Base-by-base conservation (phyloP, 2,113 vertebrate species). In the Rallus limicola region DNA sequence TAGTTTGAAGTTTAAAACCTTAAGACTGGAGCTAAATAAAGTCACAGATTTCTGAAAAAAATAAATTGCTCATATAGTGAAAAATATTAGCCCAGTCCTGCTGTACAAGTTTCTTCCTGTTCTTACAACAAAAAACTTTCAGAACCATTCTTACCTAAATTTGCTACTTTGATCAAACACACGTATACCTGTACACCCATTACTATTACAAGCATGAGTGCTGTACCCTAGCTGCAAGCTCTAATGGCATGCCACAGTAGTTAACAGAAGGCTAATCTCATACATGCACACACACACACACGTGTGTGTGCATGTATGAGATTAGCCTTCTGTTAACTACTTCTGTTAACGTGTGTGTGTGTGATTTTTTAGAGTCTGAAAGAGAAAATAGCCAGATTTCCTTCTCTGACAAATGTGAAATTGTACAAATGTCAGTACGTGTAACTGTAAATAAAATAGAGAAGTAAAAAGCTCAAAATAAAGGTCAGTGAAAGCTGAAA, bases 361-460 rank as follows among this genome's bases (percentile, higher is more conserved):
- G n/a, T n/a, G n/a, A n/a, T n/a, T n/a, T n/a, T n/a, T 46, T 20
- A 55, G 81, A 94, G 75, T 83, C 90, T 85, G 79, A 88, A 97
- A 88, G 50, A 82, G 59, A 95, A 96, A 95, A 93, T 85, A 94
- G 80, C 59, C 71, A 80, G 60, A 91, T 88, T 97, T 97, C 64
- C 80, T 72, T 83, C 88, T 95, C 80, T 95, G 94, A 96, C 74
- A 93, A 95, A 96, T 46, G 55, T 96, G 90, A 97, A 96, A 62
- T 92, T 94, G 82, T 86, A 97, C 87, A 97, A 98, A 97, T 97
- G 94, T 97, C 94, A 96, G 72, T 86, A 96, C n/a, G 60, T 90
- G 84, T 88, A 93, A 81, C 65, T 94, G 80, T 92, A 97, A 97
- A 97, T 96, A 97, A 94, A 97, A 95, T 11, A 84, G 65, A 95